A percentile compares a stretch with the other conserved stretches of the same genome.
Evolutionary conservation across 1,140 invertebrate genomes (phyloP).

Genomic region (Panagrolaimus sp.): DNA sequence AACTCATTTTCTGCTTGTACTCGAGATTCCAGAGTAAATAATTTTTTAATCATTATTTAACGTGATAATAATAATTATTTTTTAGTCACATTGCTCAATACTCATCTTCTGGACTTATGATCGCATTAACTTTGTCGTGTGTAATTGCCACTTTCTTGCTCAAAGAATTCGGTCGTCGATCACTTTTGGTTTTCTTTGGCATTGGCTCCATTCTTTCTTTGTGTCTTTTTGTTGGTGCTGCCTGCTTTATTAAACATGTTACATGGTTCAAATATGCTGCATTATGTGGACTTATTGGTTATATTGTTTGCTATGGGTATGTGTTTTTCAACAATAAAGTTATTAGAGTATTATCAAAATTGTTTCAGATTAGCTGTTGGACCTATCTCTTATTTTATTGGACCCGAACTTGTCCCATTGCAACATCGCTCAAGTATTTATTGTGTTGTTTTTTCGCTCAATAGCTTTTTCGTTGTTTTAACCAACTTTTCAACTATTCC

Average conservation of each 20-base stretch:
- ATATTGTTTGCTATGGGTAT: conserved; percentile 35
- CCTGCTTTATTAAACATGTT: conserved; percentile 18
- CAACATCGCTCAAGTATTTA: conserved; percentile 51
- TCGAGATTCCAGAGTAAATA: conserved; percentile 37
- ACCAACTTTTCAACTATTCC: conserved; percentile 40
- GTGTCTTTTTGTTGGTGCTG: conserved; percentile 31
- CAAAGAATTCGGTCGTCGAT: conserved; percentile 35
- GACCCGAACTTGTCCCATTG: conserved; percentile 47
- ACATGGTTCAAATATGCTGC: conserved; percentile 36
- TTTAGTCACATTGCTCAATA: conserved; percentile 40
- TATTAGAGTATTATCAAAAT: not conserved
- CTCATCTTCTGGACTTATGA: conserved; percentile 51
- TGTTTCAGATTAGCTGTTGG: conserved; percentile 47
- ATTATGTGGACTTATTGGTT: conserved; percentile 31
- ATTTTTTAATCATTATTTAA: conserved; percentile 19
- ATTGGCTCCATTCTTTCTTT: conserved; percentile 30
- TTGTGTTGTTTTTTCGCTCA: conserved; percentile 49
- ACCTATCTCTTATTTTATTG: conserved; percentile 54
- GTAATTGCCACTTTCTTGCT: conserved; percentile 43
- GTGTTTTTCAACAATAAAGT: no score
- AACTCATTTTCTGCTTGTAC: conserved; percentile 39
- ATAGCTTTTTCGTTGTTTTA: conserved; percentile 46
- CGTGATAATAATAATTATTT: conserved; percentile 6
- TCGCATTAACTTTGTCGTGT: conserved; percentile 36
- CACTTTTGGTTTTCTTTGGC: conserved; percentile 41